These are phyloP conservation scores for Drosophila paramelanica DNA, from an alignment of 2,888 invertebrate genomes.

Conservation along the genomic window DNA sequence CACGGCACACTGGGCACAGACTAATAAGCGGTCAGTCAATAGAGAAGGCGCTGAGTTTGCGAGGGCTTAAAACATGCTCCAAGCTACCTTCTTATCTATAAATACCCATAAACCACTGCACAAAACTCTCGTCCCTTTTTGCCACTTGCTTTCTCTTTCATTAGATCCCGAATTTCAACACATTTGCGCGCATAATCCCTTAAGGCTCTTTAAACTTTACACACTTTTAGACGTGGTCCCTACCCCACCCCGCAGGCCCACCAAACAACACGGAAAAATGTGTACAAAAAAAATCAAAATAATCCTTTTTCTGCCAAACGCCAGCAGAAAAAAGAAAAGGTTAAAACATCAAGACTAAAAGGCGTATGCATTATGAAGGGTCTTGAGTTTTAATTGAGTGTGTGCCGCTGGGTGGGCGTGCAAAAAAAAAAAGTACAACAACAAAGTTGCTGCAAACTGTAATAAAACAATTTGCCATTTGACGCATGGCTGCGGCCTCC, in stretches of 20 bases:
- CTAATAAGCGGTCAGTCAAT: constrained; percentile 73
- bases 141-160: constrained; percentile 51
- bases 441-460: constrained; percentile 61
- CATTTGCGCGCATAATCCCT: constrained; percentile 81
- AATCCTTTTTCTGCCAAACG: constrained; percentile 64
- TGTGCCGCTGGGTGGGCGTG: constrained; percentile 52
- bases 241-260: constrained; percentile 11
- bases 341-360: constrained; percentile 76
- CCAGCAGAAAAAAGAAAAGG: constrained; percentile 59
- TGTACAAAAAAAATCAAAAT: constrained; percentile 63
- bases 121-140: constrained; percentile 59
- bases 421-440: constrained; percentile 22
- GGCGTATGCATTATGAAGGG: constrained; percentile 78
- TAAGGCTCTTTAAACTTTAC: constrained; percentile 83
- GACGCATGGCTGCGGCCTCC: constrained; percentile 46
- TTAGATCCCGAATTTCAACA: constrained; percentile 78
- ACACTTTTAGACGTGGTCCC: constrained; percentile 68
- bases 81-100: constrained; percentile 74
- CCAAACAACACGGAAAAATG: constrained; percentile 58
- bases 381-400: constrained; percentile 84
- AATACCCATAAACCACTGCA: constrained; percentile 75
- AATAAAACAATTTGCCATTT: constrained; percentile 75
- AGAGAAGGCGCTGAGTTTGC: constrained; percentile 38
- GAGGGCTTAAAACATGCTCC: constrained; percentile 37
- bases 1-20: constrained; percentile 56